These are phyloP conservation scores for Cyphomyrmex costatus DNA, from an alignment of 1,140 invertebrate genomes.

Conservation along the genomic window DNA sequence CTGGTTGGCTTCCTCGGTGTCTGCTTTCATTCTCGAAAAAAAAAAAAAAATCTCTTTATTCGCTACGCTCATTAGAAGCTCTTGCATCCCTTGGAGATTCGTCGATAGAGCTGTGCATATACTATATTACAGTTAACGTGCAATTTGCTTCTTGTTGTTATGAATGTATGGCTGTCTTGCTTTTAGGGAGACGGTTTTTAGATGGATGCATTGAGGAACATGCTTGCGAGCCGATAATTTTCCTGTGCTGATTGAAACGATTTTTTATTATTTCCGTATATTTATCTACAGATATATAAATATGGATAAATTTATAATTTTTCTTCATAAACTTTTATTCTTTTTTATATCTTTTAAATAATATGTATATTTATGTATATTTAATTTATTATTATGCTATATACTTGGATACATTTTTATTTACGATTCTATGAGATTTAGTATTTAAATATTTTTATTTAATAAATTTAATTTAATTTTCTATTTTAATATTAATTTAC, in stretches of 20 bases:
- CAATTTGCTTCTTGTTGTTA: slow-evolving; percentile 50
- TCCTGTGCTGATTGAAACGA: background rate
- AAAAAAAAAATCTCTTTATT: slow-evolving; percentile 26
- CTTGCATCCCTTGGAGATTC: slow-evolving; percentile 37
- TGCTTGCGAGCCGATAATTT: background rate
- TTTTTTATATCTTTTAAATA: background rate
- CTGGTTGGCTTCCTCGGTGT: slow-evolving; percentile 72
- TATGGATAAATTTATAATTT: slow-evolving; percentile 10
- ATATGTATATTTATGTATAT: background rate
- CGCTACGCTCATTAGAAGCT: slow-evolving; percentile 37
- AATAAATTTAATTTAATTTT: too few species aligned
- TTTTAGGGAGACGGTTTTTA: slow-evolving; percentile 9
- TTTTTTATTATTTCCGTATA: background rate
- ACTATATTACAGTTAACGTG: slow-evolving; percentile 25
- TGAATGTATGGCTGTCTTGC: slow-evolving; percentile 43
- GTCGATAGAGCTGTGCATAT: slow-evolving; percentile 32
- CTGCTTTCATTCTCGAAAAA: slow-evolving; percentile 61
- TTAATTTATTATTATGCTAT: background rate
- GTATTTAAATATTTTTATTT: too few species aligned
- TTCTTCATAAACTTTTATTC: background rate
- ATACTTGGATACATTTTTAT: background rate
- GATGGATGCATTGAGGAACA: slow-evolving; percentile 31
- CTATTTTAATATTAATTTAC: background rate
- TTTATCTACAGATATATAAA: background rate
- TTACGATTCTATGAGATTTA: too few species aligned